A percentile compares a stretch with the other conserved stretches of the same genome.
Conservation (phyloP, 2,113 vertebrate genomes). For the Rallus limicola region DNA sequence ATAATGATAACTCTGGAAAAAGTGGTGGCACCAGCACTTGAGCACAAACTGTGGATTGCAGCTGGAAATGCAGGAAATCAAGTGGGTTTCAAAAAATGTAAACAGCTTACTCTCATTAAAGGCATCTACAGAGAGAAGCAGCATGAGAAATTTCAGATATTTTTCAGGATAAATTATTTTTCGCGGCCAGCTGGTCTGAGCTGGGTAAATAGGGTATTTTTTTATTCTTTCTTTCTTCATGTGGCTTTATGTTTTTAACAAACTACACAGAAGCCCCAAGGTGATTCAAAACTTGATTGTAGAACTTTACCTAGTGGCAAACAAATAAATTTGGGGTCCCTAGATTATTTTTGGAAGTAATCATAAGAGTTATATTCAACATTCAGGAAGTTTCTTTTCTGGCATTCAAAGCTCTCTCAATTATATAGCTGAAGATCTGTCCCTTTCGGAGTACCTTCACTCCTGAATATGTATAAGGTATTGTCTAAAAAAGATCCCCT, state of each 20-base stretch:
- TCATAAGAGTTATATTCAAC: neutral
- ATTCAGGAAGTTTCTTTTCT: neutral
- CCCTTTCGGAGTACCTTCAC: neutral
- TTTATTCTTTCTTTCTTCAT: neutral
- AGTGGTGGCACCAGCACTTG: neutral
- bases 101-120: neutral
- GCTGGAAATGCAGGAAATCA: neutral
- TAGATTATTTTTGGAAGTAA: neutral
- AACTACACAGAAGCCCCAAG: neutral
- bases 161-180: neutral
- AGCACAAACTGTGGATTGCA: neutral
- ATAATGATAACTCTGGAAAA: neutral
- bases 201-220: neutral
- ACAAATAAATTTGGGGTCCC: neutral
- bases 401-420: neutral
- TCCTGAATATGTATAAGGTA: neutral
- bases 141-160: neutral
- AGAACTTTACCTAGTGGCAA: neutral
- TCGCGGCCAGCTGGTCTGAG: neutral
- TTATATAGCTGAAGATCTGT: neutral
- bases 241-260: neutral
- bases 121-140: neutral
- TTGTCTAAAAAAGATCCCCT: neutral
- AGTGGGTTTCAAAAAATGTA: conserved; percentile 3
- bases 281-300: neutral